Base-by-base conservation (phyloP, 2,113 vertebrate genomes). In the Anoura caudifer region DNA sequence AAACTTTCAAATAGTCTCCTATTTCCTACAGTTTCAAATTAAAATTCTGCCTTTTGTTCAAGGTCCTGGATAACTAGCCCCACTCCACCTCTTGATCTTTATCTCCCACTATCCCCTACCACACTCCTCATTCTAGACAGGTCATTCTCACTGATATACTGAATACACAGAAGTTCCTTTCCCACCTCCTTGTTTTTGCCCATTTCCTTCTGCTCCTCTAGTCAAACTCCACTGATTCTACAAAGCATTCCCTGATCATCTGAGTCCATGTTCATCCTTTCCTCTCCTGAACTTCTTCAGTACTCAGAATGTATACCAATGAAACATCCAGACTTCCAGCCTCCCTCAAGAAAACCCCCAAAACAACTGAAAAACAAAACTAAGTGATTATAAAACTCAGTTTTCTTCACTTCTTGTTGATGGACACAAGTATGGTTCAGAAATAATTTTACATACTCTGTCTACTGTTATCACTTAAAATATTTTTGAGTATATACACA, bases 41-140 rank as follows among this genome's bases (percentile, higher is more conserved):
- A 95, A 95, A 94, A 63, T 94, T 85, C n/a, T 93, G 52, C 26
- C 76, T 96, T 91, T 89, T 41, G 76, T 83, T 95, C n/a, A 87
- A 80, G 65, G 41, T 36, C 54, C 31, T 92, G 45, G 6, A 73
- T 90, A 87, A 95, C 26, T 90, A 96, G 45, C 36, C 8, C 9
- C 15, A 86, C 19, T 19, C 14, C 2, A 87, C 47, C 36, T 87
- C 43, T 90, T 33, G 56, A 50, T 91, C 33, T 41, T 93, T 87
- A 84, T 81, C 50, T 95, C 36, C 33, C 10, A 3, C 33, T 75
- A 36, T 26, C 83, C 14, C 19, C 19, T 87, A 80, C 47, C 38
- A 70, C 15, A 87, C 36, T 33, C n/a, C 24, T 96, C 43, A 92
- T 94, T 87, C 43, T 95, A 89, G 22, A 79, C 16, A 87, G 26